phyloP scores from a whole-genome alignment of 2,888 invertebrate species.

The Seira musarum region DNA sequence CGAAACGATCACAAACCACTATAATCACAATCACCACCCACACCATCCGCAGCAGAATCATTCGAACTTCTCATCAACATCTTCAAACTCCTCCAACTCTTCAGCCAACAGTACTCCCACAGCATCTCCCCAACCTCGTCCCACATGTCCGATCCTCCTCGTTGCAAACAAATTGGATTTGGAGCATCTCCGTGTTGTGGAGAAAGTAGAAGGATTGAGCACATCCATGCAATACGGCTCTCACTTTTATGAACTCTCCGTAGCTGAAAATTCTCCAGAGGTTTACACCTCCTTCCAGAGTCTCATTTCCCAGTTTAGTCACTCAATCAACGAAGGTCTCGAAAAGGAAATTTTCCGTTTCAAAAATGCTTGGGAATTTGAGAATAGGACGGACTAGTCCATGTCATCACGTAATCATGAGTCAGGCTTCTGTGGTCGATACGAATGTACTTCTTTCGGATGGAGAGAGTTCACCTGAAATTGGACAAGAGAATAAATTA shows the following conservation, averaged over 20 bases:
- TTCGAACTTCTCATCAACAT: not conserved
- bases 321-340: constrained; percentile 55
- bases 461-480: constrained; percentile 16
- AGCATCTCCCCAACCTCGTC: constrained; percentile 51
- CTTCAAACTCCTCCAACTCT: not conserved
- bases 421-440: constrained; percentile 65
- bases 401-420: constrained; percentile 57
- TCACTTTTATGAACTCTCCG: constrained; percentile 86
- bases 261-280: constrained; percentile 83
- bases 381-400: constrained; percentile 71
- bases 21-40: constrained; percentile 43
- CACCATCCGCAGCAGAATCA: not conserved
- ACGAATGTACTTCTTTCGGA: constrained; percentile 32
- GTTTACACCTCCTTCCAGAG: constrained; percentile 82
- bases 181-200: constrained; percentile 84
- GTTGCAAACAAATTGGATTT: constrained; percentile 87
- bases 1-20: constrained; percentile 73
- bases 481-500: not conserved
- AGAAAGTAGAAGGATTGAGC: constrained; percentile 81
- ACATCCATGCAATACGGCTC: constrained; percentile 79
- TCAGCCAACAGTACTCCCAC: constrained; percentile 29
- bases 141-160: constrained; percentile 76
- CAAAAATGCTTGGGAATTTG: constrained; percentile 84
- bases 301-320: constrained; percentile 64
- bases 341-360: constrained; percentile 80